A percentile compares a stretch with the other conserved stretches of the same genome.
Evolutionary conservation across 2,888 invertebrate species (phyloP).

Genomic region (Pardosa pseudoannulata): DNA sequence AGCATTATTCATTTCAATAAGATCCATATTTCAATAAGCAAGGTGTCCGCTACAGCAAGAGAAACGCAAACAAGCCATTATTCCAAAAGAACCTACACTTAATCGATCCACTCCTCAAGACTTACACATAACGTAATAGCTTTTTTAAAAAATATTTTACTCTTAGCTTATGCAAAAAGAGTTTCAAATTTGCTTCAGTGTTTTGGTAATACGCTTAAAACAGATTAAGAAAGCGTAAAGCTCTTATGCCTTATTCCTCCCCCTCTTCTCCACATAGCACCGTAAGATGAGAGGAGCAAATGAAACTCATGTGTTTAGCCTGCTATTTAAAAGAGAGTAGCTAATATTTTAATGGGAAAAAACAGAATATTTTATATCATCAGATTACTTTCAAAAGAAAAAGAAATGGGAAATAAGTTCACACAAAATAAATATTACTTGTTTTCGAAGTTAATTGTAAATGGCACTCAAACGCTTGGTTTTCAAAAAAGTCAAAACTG

Average conservation of each 20-base stretch:
- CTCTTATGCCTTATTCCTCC: background rate
- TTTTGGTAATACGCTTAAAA: conserved; percentile 12
- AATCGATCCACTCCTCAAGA: conserved; percentile 6
- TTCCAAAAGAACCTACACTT: conserved; percentile 3
- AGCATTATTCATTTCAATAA: conserved; percentile 15
- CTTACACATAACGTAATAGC: conserved; percentile 7
- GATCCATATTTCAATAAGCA: conserved; percentile 19
- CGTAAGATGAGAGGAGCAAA: conserved; percentile 1
- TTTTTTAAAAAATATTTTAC: background rate
- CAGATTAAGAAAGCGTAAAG: conserved; percentile 15
- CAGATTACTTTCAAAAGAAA: background rate
- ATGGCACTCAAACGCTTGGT: background rate
- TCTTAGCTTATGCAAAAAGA: background rate
- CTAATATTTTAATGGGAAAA: conserved; percentile 4
- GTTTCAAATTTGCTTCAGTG: conserved; percentile 17
- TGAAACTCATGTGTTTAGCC: conserved; percentile 3
- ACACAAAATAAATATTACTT: background rate
- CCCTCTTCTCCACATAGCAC: background rate
- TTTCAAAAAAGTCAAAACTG: too few species aligned
- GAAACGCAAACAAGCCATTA: conserved; percentile 17
- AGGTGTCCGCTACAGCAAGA: conserved; percentile 7
- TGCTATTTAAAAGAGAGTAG: background rate
- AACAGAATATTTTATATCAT: conserved; percentile 1
- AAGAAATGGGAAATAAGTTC: background rate
- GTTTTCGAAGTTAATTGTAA: background rate